Base-by-base conservation (phyloP, 2,113 vertebrate genomes). In the Chloebia gouldiae region DNA sequence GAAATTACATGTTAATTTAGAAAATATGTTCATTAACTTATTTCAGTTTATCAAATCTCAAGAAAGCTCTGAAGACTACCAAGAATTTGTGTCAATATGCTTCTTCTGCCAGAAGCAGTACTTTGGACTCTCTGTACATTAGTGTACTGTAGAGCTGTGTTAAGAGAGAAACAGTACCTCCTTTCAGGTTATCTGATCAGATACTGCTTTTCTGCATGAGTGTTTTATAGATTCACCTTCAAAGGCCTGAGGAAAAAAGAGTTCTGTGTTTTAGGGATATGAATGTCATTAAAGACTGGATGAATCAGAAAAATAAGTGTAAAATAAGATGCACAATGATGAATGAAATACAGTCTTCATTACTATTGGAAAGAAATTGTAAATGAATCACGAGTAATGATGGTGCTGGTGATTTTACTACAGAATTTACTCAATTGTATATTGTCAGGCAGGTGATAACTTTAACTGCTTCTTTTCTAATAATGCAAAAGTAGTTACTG, bases 331-430 rank as follows among this genome's bases (percentile, higher is more conserved):
- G 31, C n/a, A 47, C 42, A 81, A 69, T 3, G 37, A 94, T 73
- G 59, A 91, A 91, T 60, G 35, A 96, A 92, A 49, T 5, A n/a
- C 56, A 60, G 49, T 80, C 44, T 68, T 91, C 61, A 78, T 95
- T 87, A 85, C 65, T 96, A 86, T 90, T 91, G 69, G 86, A 94
- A 94, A 88, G 50, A 35, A 78, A 65, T 70, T 94, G 81, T 73
- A 63, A 82, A 1, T 79, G 65, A 85, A 40, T 90, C 4, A 65
- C 40, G 27, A 82, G 65, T 72, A 73, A 77, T 16, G 21, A 42
- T 42, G 39, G 85, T 96, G 89, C 86, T 86, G 42, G 88, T 96
- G 95, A 89, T 81, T 95, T 90, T 91, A 84, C 33, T 83, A n/a
- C 18, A 81, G 49, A 81, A 49, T 25, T 66, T 59, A 89, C 68